These are phyloP conservation scores for Excalfactoria chinensis DNA, from an alignment of 2,113 vertebrate species.

Conservation along the genomic window DNA sequence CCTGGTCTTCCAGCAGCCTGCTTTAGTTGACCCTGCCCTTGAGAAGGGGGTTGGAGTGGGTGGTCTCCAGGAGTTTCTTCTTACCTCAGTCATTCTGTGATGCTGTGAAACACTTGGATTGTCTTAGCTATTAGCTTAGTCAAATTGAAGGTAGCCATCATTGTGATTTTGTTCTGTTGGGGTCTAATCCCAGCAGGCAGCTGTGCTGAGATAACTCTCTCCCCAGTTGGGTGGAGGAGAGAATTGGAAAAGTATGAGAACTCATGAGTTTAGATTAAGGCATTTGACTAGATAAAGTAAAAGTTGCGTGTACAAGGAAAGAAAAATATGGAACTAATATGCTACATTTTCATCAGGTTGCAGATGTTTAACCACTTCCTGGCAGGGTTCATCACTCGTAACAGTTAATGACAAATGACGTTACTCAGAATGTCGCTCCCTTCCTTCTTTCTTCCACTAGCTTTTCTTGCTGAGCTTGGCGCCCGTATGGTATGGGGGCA, in stretches of 20 bases:
- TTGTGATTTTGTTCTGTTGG: not conserved
- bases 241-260: not conserved
- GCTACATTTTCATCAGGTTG: not conserved
- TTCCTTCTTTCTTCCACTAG: not conserved
- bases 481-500: not conserved
- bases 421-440: not conserved
- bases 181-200: no score
- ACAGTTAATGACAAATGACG: not conserved
- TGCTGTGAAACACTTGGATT: not conserved
- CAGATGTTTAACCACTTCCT: not conserved
- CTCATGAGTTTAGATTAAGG: no score
- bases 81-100: not conserved
- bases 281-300: not conserved
- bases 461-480: not conserved
- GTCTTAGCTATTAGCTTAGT: accelerated
- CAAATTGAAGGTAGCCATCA: not conserved
- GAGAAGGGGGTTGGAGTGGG: not conserved
- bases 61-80: not conserved
- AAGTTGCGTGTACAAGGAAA: not conserved
- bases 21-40: not conserved
- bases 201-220: not conserved
- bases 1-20: accelerated
- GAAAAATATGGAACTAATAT: not conserved
- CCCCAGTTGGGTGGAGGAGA: not conserved
- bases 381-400: no score